phyloP scores from a whole-genome alignment of 2,113 vertebrate species.

The Donacobius atricapilla region DNA sequence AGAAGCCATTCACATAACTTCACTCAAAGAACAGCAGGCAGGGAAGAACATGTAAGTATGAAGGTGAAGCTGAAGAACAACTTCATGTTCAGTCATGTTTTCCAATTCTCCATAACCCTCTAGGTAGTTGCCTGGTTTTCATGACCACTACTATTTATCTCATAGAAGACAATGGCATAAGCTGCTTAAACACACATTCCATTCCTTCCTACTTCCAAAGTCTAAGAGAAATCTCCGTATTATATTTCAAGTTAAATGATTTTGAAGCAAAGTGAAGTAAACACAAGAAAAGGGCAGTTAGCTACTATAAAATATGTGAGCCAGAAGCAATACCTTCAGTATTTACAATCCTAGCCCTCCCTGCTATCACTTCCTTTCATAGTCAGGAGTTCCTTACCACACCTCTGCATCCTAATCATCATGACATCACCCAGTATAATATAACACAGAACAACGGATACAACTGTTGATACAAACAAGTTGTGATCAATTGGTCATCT shows the following conservation, averaged over 20 bases:
- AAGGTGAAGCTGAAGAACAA: not conserved
- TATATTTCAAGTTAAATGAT: not conserved
- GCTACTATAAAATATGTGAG: not conserved
- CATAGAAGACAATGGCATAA: not conserved
- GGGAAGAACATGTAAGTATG: not conserved
- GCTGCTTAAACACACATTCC: not conserved
- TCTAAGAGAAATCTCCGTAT: not conserved
- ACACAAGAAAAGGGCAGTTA: not conserved
- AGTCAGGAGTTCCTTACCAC: rapidly evolving
- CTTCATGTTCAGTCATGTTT: not conserved
- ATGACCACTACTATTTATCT: not conserved
- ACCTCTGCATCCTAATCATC: not conserved
- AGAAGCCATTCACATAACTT: not conserved
- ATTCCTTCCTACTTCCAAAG: not conserved
- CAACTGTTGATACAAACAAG: not conserved
- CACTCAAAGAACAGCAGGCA: not conserved
- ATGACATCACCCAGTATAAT: not conserved
- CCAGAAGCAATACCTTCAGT: not conserved
- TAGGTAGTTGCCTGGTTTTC: not conserved
- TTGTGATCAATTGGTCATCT: not conserved
- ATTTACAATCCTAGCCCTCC: rapidly evolving
- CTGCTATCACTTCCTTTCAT: not conserved
- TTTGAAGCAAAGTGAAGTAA: not conserved
- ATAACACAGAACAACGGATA: not conserved
- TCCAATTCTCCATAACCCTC: not conserved